Conservation (phyloP, 2,888 invertebrate genomes). For the Belgica antarctica region DNA sequence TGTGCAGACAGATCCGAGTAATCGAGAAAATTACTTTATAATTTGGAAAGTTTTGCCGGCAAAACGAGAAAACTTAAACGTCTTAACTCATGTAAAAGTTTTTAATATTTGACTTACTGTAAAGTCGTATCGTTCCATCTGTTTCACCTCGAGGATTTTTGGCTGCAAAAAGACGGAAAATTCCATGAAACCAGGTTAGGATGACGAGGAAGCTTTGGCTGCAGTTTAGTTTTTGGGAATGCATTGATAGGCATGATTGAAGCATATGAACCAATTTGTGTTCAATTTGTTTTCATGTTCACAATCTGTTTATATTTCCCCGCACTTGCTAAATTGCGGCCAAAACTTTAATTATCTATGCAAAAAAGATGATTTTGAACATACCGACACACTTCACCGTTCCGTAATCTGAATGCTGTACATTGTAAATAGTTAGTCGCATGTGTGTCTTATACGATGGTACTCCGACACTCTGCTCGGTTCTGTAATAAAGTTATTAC, state of each 20-base stretch:
- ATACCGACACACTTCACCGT: slow-evolving; percentile 75
- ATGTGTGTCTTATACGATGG: slow-evolving; percentile 85
- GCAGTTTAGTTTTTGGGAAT: too few relatives aligned
- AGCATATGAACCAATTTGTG: too few relatives aligned
- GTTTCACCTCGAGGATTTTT: slow-evolving; percentile 90
- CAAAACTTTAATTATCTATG: slow-evolving; percentile 27
- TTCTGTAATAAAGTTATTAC: slow-evolving; percentile 50
- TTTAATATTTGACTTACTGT: slow-evolving; percentile 66
- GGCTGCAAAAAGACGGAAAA: too few relatives aligned
- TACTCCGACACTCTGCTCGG: slow-evolving; percentile 65
- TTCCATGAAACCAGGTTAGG: too few relatives aligned
- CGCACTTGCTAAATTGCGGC: too few relatives aligned
- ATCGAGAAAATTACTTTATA: background rate
- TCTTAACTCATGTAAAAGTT: background rate
- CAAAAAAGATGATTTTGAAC: too few relatives aligned
- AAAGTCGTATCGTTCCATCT: slow-evolving; percentile 82
- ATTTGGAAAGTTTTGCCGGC: too few relatives aligned
- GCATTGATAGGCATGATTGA: too few relatives aligned
- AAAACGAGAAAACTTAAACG: slow-evolving; percentile 41
- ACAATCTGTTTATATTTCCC: too few relatives aligned
- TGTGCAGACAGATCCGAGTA: background rate
- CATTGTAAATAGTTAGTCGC: slow-evolving; percentile 76
- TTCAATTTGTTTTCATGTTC: too few relatives aligned
- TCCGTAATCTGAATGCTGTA: slow-evolving; percentile 78
- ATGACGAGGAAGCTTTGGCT: too few relatives aligned